Evolutionary conservation across 1,140 invertebrate genomes (phyloP).

Genomic region (Globodera rostochiensis): DNA sequence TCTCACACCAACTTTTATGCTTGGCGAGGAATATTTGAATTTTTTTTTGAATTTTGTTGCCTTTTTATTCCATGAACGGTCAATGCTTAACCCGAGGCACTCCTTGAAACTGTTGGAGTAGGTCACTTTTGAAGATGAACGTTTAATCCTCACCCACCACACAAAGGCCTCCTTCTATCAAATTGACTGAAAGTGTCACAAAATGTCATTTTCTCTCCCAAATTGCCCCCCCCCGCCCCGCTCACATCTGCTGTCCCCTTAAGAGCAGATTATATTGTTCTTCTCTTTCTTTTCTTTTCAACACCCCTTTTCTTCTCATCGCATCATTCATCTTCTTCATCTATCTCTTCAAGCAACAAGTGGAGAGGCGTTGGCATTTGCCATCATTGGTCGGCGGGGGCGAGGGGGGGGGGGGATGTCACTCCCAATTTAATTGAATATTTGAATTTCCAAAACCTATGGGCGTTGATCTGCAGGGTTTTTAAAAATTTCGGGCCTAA

Average conservation of each 20-base stretch:
- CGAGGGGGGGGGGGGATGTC: neutral
- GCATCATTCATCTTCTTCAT: constrained; percentile 1
- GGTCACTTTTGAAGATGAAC: constrained; percentile 6
- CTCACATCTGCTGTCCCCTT: neutral
- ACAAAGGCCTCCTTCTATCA: neutral
- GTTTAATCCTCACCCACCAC: constrained; percentile 6
- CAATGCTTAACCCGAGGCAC: neutral
- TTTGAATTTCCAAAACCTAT: neutral
- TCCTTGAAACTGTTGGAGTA: neutral
- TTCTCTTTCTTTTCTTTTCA: neutral
- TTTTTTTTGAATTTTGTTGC: neutral
- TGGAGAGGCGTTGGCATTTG: neutral
- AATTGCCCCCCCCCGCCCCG: too few species aligned
- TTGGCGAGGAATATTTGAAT: too few species aligned
- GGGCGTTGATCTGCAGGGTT: neutral
- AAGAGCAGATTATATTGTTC: neutral
- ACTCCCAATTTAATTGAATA: neutral
- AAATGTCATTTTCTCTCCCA: neutral
- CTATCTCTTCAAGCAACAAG: neutral
- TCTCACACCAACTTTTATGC: too few species aligned
- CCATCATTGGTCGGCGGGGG: neutral
- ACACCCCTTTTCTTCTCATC: neutral
- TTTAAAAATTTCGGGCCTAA: neutral
- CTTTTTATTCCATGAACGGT: neutral
- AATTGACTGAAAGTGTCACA: constrained; percentile 1